These are phyloP conservation scores for Phasianus colchicus DNA, from an alignment of 2,113 vertebrate species.

Conservation along the genomic window DNA sequence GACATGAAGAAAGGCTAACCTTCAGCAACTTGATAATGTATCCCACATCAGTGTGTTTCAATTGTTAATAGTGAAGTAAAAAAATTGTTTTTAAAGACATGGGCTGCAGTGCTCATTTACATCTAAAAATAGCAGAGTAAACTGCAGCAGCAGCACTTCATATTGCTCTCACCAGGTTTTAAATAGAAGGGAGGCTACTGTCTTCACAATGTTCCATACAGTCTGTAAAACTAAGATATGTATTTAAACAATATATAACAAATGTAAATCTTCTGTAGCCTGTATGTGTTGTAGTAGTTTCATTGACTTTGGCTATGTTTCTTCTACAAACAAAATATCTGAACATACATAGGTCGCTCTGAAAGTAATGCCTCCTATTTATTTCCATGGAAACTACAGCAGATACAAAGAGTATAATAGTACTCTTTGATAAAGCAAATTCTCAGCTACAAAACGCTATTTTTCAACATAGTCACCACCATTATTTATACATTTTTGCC, in stretches of 20 bases:
- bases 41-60: slow-evolving; percentile 11
- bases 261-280: background rate
- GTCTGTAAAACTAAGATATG: background rate
- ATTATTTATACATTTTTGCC: background rate
- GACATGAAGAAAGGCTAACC: slow-evolving; percentile 33
- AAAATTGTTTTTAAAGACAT: background rate
- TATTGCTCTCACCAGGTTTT: background rate
- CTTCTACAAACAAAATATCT: background rate
- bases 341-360: background rate
- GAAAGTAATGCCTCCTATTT: background rate
- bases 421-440: background rate
- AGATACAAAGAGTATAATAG: background rate
- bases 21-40: slow-evolving; percentile 33
- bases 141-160: background rate
- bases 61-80: slow-evolving; percentile 51
- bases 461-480: background rate
- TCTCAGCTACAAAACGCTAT: background rate
- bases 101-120: background rate
- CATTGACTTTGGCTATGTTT: background rate
- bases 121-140: slow-evolving; percentile 29
- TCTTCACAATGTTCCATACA: background rate
- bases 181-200: background rate
- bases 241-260: background rate
- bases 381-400: background rate
- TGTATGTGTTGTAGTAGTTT: background rate